phyloP scores from a whole-genome alignment of 2,797 vertebrate genomes.

The Agapornis canus region DNA sequence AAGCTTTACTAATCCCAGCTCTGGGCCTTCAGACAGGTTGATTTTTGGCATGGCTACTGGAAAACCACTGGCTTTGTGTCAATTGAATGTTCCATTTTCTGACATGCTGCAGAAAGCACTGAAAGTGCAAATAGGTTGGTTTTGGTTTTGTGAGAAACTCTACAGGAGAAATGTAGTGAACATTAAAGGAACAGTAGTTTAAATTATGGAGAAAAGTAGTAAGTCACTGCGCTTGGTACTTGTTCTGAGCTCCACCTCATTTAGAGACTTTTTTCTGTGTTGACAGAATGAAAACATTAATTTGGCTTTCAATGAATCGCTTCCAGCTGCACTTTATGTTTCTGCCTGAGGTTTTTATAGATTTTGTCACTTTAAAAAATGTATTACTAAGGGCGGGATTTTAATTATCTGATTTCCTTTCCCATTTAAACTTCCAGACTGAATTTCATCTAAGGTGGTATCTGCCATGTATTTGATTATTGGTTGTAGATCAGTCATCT shows the following conservation, averaged over 20 bases:
- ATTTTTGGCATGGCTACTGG: slow-evolving; percentile 38
- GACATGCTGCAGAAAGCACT: background rate
- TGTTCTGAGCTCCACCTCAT: slow-evolving; percentile 23
- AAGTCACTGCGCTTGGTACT: slow-evolving; percentile 41
- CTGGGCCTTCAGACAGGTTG: slow-evolving; percentile 13
- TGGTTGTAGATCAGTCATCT: slow-evolving; percentile 18
- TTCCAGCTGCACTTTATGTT: slow-evolving; percentile 54
- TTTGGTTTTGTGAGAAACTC: background rate
- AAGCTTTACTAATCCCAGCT: background rate
- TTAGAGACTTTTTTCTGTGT: slow-evolving; percentile 10
- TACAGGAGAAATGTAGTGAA: slow-evolving; percentile 32
- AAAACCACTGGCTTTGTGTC: slow-evolving; percentile 27
- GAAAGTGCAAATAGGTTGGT: background rate
- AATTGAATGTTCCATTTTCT: background rate
- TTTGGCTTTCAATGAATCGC: slow-evolving; percentile 58
- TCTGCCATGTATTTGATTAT: slow-evolving; percentile 50
- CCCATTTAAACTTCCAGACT: slow-evolving; percentile 56
- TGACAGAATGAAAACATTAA: slow-evolving; percentile 71
- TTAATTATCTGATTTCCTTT: slow-evolving; percentile 69
- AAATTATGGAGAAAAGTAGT: slow-evolving; percentile 31
- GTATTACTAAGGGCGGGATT: slow-evolving; percentile 19
- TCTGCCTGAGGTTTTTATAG: slow-evolving; percentile 42
- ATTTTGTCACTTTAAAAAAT: slow-evolving; percentile 65
- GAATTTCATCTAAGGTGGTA: slow-evolving; percentile 29
- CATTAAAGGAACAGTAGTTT: slow-evolving; percentile 40